These are phyloP conservation scores for Percopsis transmontana DNA, from an alignment of 2,113 vertebrate species.

Conservation along the genomic window DNA sequence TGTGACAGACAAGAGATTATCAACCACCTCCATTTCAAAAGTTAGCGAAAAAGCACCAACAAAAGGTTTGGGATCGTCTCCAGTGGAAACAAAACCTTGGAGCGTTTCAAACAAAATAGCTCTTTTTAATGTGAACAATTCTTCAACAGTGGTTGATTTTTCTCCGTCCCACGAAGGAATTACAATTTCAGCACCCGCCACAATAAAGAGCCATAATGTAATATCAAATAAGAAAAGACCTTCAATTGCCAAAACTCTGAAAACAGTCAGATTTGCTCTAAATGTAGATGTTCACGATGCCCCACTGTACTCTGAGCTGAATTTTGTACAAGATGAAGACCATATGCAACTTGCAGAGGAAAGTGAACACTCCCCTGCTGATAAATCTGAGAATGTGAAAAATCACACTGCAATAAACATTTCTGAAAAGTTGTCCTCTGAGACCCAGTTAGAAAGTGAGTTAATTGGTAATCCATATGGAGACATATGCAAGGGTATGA, in stretches of 20 bases:
- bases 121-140: slow-evolving; percentile 13
- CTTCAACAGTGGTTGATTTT: not conserved
- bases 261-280: slow-evolving; percentile 66
- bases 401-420: not conserved
- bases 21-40: not conserved
- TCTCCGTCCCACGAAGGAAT: slow-evolving; percentile 4
- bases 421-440: not conserved
- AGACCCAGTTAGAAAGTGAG: slow-evolving; percentile 22
- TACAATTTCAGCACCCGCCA: not conserved
- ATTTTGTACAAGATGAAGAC: slow-evolving; percentile 9
- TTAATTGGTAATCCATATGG: slow-evolving; percentile 23
- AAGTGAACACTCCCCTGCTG: slow-evolving; percentile 6
- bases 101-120: slow-evolving; percentile 28
- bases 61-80: not conserved
- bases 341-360: not conserved
- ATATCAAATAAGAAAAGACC: not conserved
- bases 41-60: slow-evolving; percentile 18
- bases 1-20: slow-evolving; percentile 20
- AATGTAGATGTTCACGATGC: slow-evolving; percentile 29
- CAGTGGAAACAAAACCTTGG: slow-evolving; percentile 26
- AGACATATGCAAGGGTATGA: slow-evolving; percentile 2
- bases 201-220: slow-evolving; percentile 10
- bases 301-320: slow-evolving; percentile 1
- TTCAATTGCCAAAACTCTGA: slow-evolving; percentile 51
- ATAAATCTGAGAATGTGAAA: not conserved